Evolutionary conservation across 2,113 vertebrate species (phyloP).

Genomic region (Calonectris borealis): DNA sequence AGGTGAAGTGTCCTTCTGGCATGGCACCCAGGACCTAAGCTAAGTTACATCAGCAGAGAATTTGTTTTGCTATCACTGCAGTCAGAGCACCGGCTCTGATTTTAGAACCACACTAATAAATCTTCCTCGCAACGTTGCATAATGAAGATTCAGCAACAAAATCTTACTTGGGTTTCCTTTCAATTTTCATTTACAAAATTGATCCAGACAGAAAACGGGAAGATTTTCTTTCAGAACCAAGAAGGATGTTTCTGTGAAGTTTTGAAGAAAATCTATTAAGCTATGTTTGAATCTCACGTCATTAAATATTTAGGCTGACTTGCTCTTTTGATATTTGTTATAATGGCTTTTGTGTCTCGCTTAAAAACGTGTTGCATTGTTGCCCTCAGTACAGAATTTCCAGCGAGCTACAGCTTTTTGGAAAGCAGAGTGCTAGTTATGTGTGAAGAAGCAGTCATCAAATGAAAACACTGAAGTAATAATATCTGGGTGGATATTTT

Average conservation of each 20-base stretch:
- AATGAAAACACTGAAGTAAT: neutral
- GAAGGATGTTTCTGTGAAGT: neutral
- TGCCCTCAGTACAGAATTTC: neutral
- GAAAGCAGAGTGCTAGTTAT: neutral
- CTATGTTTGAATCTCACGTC: neutral
- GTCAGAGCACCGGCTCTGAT: neutral
- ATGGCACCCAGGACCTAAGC: neutral
- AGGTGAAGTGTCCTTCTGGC: neutral
- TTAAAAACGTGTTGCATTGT: neutral
- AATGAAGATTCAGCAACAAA: neutral
- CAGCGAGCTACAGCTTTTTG: neutral
- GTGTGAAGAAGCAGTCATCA: neutral
- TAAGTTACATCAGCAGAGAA: neutral
- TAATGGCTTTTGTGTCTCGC: neutral
- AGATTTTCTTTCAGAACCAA: neutral
- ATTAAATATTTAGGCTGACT: slow-evolving; percentile 24
- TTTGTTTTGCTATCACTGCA: slow-evolving; percentile 5
- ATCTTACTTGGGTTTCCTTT: neutral
- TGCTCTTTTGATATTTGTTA: neutral
- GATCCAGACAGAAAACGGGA: neutral
- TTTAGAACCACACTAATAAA: neutral
- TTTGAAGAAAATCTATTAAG: slow-evolving; percentile 12
- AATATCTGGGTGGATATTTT: neutral
- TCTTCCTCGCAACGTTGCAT: neutral
- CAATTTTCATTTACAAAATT: slow-evolving; percentile 19